A percentile compares a stretch with the other conserved stretches of the same genome.
Evolutionary conservation across 2,797 vertebrate species (phyloP).

Genomic region (Euthynnus affinis): DNA sequence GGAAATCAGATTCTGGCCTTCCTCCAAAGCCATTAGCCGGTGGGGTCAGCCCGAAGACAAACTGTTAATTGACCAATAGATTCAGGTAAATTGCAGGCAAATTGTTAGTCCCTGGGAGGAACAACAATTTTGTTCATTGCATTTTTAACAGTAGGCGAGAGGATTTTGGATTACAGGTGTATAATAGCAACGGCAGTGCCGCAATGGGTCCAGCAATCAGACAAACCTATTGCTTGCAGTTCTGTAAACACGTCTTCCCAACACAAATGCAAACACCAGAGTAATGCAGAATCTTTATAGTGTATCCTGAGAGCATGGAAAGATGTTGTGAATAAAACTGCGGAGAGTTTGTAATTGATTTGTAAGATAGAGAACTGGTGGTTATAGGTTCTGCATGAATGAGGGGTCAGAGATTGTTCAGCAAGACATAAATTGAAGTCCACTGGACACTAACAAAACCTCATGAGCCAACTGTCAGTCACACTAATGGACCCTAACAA

Average conservation of each 20-base stretch:
- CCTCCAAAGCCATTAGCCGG: slow-evolving; percentile 81
- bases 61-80: slow-evolving; percentile 83
- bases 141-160: slow-evolving; percentile 59
- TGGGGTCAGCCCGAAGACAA: slow-evolving; percentile 77
- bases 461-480: slow-evolving; percentile 66
- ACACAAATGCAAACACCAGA: slow-evolving; percentile 27
- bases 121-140: slow-evolving; percentile 72
- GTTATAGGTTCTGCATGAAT: slow-evolving; percentile 35
- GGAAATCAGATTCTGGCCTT: slow-evolving; percentile 81
- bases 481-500: slow-evolving; percentile 70
- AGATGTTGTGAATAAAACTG: slow-evolving; percentile 21
- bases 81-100: slow-evolving; percentile 80
- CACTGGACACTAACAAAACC: slow-evolving; percentile 55
- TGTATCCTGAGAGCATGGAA: background rate
- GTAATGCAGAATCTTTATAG: slow-evolving; percentile 6
- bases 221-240: slow-evolving; percentile 20
- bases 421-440: slow-evolving; percentile 17
- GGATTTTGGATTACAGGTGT: slow-evolving; percentile 61
- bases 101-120: slow-evolving; percentile 69
- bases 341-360: slow-evolving; percentile 36
- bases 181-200: slow-evolving; percentile 32
- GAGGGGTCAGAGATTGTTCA: slow-evolving; percentile 42
- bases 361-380: background rate
- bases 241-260: slow-evolving; percentile 47
- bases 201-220: slow-evolving; percentile 36